Evolutionary conservation across 2,113 vertebrate genomes (phyloP).

Genomic region (Oostethus manadensis): DNA sequence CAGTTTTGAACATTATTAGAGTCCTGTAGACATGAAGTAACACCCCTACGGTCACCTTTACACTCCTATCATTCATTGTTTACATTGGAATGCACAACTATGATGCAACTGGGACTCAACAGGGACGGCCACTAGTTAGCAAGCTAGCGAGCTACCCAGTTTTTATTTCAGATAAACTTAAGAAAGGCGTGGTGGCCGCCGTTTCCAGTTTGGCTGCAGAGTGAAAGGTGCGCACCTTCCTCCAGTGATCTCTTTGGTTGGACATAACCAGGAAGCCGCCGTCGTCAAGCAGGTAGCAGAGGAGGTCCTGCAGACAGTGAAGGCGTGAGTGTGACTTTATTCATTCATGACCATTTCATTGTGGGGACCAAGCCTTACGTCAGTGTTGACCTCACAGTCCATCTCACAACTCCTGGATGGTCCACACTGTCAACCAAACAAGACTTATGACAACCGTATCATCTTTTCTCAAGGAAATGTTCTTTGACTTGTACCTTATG

Average conservation of each 20-base stretch:
- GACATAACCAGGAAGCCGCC: conserved; percentile 97
- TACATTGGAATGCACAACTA: no score
- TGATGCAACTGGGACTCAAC: no score
- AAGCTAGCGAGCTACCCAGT: no score
- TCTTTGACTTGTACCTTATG: conserved; percentile 75
- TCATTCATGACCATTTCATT: background rate
- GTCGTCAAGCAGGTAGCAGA: conserved; percentile 94
- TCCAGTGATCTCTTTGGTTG: conserved; percentile 95
- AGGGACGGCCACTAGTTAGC: no score
- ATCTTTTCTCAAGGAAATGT: background rate
- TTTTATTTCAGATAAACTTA: no score
- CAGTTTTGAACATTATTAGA: no score
- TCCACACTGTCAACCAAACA: conserved; percentile 77
- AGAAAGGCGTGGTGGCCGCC: no score
- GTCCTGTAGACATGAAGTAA: no score
- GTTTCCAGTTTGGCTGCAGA: no score
- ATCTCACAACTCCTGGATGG: conserved; percentile 94
- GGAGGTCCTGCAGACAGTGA: conserved; percentile 80
- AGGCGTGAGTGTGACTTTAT: background rate
- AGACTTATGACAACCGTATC: conserved; percentile 4
- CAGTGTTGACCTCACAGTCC: conserved; percentile 97
- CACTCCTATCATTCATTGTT: no score
- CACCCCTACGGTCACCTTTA: no score
- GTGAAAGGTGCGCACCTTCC: conserved; percentile 74
- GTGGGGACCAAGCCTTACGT: conserved; percentile 70